Base-by-base conservation (phyloP, 2,113 vertebrate genomes). In the Galbula dea region DNA sequence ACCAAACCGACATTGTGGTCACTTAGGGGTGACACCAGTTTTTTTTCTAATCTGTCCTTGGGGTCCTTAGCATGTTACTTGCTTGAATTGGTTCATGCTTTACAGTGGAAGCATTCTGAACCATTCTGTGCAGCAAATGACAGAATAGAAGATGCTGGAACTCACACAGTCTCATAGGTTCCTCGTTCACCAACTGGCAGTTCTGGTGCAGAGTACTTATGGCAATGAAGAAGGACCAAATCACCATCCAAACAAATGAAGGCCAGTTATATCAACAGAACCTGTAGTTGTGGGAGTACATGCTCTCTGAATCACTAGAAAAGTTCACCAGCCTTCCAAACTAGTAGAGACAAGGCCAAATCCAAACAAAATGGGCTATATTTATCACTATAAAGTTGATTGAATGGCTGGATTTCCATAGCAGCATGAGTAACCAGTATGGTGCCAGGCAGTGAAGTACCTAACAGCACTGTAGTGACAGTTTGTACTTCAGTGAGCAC, bases 61-160 rank as follows among this genome's bases (percentile, higher is more conserved):
- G 32, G 2, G 27, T 80, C 23, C 39, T 68, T 23, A 30, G 13
- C 32, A 36, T 49, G 11, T n/a, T 45, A 59, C n/a, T 55, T 7
- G 0, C 6, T 68, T 76, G 11, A 58, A 51, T 10, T 19, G 23
- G 26, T 82, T 71, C 46, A 13, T 3, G 2, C 0, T 0, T 58
- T 63, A 34, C 11, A 6, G 19, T 45, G 62, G 54, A 72, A 46
- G 18, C 3, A 1, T 15, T 22, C 37, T 45, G 37, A 68, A 54
- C 9, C 0, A 0, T 58, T 75, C 46, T 9, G 0, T 41, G 22
- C 7, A 37, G 41, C 0, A 5, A 12, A 46, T 7, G 23, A 17
- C 20, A 67, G 52, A 55, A 32, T 11, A 75, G 66, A 72, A 90
- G 48, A 22, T 22, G 7, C 26, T 37, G 43, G 19, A 68, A 24